Evolutionary conservation across 2,888 invertebrate genomes (phyloP).

Genomic region (Elmis aenea): DNA sequence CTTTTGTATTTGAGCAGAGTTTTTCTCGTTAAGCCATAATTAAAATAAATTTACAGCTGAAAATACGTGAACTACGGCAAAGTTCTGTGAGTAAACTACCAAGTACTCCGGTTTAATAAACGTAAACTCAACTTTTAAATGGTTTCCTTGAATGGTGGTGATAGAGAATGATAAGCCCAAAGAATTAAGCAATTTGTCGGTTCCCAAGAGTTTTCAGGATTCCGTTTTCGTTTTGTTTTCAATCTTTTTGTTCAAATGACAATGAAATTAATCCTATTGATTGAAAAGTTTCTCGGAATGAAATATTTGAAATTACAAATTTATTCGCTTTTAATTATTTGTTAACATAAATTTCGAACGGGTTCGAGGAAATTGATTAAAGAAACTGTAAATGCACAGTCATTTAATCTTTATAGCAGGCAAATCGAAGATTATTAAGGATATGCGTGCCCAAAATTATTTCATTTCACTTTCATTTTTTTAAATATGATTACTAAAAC

Average conservation of each 20-base stretch:
- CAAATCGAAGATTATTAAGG: too few relatives aligned
- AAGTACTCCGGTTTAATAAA: slow-evolving; percentile 24
- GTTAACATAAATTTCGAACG: too few relatives aligned
- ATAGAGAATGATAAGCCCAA: slow-evolving; percentile 32
- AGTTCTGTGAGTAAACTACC: slow-evolving; percentile 28
- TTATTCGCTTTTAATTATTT: too few relatives aligned
- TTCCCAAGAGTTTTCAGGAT: slow-evolving; percentile 25
- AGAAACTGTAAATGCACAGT: too few relatives aligned
- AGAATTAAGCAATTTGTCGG: slow-evolving; percentile 34
- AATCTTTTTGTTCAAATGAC: slow-evolving; percentile 32
- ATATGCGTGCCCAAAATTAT: too few relatives aligned
- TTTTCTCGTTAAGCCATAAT: slow-evolving; percentile 43
- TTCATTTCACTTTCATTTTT: too few relatives aligned
- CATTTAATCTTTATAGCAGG: too few relatives aligned
- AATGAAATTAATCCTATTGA: slow-evolving; percentile 37
- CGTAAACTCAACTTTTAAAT: slow-evolving; percentile 25
- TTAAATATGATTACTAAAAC: too few relatives aligned
- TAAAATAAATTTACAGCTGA: slow-evolving; percentile 42
- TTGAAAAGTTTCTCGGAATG: slow-evolving; percentile 37
- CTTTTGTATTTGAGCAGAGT: slow-evolving; percentile 38
- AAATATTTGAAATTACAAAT: too few relatives aligned
- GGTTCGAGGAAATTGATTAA: too few relatives aligned
- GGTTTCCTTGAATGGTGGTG: slow-evolving; percentile 21
- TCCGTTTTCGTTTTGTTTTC: slow-evolving; percentile 27
- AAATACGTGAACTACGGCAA: slow-evolving; percentile 25